phyloP scores from a whole-genome alignment of 2,113 vertebrate species.

The Xenus cinereus region DNA sequence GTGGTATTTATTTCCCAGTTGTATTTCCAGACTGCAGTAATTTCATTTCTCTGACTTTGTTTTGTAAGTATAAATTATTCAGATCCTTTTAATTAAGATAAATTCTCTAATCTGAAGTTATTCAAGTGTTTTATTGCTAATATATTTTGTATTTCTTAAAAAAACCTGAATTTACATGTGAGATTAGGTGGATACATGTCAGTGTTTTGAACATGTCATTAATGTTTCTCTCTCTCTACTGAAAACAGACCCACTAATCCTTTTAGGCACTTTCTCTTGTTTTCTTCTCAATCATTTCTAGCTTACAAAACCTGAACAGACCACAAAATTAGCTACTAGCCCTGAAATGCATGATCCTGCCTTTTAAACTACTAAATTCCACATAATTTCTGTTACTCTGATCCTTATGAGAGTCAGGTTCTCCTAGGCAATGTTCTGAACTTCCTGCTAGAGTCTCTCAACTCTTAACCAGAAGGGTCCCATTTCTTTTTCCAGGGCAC shows the following conservation, averaged over 20 bases:
- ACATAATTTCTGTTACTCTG: neutral
- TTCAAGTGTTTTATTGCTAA: neutral
- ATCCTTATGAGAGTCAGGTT: neutral
- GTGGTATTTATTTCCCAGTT: fast-evolving
- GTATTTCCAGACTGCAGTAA: neutral
- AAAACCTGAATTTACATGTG: fast-evolving
- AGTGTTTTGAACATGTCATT: neutral
- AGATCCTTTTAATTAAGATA: neutral
- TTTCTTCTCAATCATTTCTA: neutral
- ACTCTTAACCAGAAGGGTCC: neutral
- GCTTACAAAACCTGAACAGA: neutral
- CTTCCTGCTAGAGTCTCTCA: neutral
- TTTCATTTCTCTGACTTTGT: neutral
- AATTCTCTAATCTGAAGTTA: neutral
- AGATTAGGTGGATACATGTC: neutral
- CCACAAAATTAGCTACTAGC: neutral
- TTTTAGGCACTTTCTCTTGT: neutral
- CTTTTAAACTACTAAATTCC: neutral
- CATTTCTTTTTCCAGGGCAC: neutral
- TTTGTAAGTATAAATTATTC: neutral
- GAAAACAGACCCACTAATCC: neutral
- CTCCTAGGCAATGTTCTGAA: neutral
- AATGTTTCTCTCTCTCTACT: neutral
- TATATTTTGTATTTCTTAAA: neutral
- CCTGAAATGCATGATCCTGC: neutral